Base-by-base conservation (phyloP, 2,113 vertebrate species). In the Ahaetulla prasina region DNA sequence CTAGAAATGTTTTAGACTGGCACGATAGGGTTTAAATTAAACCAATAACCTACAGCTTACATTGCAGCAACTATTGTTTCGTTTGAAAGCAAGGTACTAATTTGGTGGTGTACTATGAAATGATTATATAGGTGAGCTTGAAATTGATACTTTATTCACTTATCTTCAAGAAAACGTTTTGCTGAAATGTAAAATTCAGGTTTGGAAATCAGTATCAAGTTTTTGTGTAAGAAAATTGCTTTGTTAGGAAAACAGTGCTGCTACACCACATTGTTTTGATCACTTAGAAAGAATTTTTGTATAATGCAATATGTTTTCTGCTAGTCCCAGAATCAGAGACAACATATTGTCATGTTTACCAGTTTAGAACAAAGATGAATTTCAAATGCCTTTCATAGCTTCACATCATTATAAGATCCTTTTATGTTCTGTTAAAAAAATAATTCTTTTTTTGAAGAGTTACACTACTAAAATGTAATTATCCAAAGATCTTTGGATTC, bases 11-110 rank as follows among this genome's bases (percentile, higher is more conserved):
- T 97, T 97, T 94, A 96, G 95, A 54, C 94, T 96, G 95, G 95
- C 95, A 96, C 91, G 85, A 91, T 96, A 94, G 95, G 94, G 90
- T 96, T 97, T 97, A 95, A 95, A 96, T 97, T 97, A 97, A 96
- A 95, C 90, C 96, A 94, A 94, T 85, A 95, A 94, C 95, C 94
- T 2, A 30, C 93, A 96, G 95, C 93, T 94, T 94, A 96, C 96
- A 95, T 94, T 97, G 93, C 89, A 95, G 95, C 47, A 95, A 91
- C 95, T 93, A 68, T 86, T 96, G 96, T 96, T 97, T 95, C 92
- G 30, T 85, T 86, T 92, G 95, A 85, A 57, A 0, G 0, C 18
- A 84, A 94, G 90, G 39, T 93, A 91, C 85, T 94, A 95, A 96
- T 96, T 94, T 92, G 35, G 89, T 91, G 90, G 50, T 94, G 95